A percentile compares a stretch with the other conserved stretches of the same genome.
phyloP scores from a whole-genome alignment of 2,888 invertebrate species.

The Merodon equestris region DNA sequence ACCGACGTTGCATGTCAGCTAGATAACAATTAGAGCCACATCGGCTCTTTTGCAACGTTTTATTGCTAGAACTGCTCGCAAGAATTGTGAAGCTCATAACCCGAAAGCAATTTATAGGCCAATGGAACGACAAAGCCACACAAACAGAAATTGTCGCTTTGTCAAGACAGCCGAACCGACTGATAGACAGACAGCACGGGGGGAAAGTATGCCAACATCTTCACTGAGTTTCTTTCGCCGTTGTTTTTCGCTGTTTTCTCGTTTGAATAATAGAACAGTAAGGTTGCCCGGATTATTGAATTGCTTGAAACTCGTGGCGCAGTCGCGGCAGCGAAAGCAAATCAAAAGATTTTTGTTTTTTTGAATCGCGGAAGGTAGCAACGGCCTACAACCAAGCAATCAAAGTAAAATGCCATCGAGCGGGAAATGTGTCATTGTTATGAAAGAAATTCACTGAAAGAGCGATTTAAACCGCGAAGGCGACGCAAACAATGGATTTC shows the following conservation, averaged over 20 bases:
- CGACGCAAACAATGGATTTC: slow-evolving; percentile 28
- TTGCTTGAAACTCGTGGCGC: slow-evolving; percentile 7
- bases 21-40: slow-evolving; percentile 36
- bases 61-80: slow-evolving; percentile 11
- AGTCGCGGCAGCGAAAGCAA: slow-evolving; percentile 43
- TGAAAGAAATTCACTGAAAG: slow-evolving; percentile 25
- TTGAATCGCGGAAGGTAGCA: no score
- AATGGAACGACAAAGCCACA: slow-evolving; percentile 26
- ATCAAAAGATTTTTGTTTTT: slow-evolving; percentile 25
- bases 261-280: slow-evolving; percentile 29
- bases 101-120: slow-evolving; percentile 39
- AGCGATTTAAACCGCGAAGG: background rate
- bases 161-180: no score
- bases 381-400: background rate
- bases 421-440: slow-evolving; percentile 45
- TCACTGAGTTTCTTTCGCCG: slow-evolving; percentile 41
- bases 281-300: slow-evolving; percentile 41
- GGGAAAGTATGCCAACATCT: slow-evolving; percentile 60
- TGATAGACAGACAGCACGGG: background rate
- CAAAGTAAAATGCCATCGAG: slow-evolving; percentile 25
- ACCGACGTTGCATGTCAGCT: slow-evolving; percentile 34
- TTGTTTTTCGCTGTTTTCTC: background rate
- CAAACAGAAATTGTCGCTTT: slow-evolving; percentile 32
- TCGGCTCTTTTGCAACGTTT: background rate
- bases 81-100: slow-evolving; percentile 22